These are phyloP conservation scores for Amphiprion ocellaris DNA, from an alignment of 2,113 vertebrate genomes.

Conservation along the genomic window DNA sequence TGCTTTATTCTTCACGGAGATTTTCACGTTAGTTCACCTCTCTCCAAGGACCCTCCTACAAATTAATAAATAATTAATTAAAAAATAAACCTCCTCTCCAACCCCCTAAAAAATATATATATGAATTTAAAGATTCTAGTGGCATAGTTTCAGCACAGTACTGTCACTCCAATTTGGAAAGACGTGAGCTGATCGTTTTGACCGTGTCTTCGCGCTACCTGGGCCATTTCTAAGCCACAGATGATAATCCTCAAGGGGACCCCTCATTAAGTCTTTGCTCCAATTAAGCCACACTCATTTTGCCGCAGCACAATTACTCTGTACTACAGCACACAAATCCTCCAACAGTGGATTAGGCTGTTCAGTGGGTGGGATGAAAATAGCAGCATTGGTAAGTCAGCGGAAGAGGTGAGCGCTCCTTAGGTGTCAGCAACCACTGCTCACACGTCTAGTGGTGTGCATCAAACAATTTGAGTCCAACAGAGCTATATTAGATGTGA, in stretches of 20 bases:
- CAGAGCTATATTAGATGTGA: slow-evolving; percentile 11
- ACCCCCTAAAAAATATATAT: background rate
- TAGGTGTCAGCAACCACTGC: slow-evolving; percentile 34
- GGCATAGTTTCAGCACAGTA: slow-evolving; percentile 18
- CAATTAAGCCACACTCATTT: slow-evolving; percentile 80
- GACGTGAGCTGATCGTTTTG: slow-evolving; percentile 60
- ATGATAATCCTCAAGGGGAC: slow-evolving; percentile 75
- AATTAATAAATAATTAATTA: background rate
- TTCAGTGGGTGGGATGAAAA: slow-evolving; percentile 76
- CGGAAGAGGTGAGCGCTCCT: slow-evolving; percentile 42
- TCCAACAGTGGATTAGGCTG: slow-evolving; percentile 74
- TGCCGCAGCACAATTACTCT: slow-evolving; percentile 68
- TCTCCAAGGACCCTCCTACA: slow-evolving; percentile 17
- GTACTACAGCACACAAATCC: slow-evolving; percentile 69
- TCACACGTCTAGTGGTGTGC: background rate
- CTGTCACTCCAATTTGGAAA: slow-evolving; percentile 49
- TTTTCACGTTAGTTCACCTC: slow-evolving; percentile 41
- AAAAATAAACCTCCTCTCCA: background rate
- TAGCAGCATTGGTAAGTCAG: slow-evolving; percentile 38
- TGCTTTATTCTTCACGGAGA: slow-evolving; percentile 29
- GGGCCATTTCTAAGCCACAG: slow-evolving; percentile 75
- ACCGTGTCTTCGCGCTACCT: slow-evolving; percentile 73
- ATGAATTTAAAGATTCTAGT: background rate
- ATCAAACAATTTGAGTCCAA: background rate
- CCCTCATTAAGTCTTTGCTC: slow-evolving; percentile 80